Base-by-base conservation (phyloP, 2,113 vertebrate genomes). In the Meles meles region DNA sequence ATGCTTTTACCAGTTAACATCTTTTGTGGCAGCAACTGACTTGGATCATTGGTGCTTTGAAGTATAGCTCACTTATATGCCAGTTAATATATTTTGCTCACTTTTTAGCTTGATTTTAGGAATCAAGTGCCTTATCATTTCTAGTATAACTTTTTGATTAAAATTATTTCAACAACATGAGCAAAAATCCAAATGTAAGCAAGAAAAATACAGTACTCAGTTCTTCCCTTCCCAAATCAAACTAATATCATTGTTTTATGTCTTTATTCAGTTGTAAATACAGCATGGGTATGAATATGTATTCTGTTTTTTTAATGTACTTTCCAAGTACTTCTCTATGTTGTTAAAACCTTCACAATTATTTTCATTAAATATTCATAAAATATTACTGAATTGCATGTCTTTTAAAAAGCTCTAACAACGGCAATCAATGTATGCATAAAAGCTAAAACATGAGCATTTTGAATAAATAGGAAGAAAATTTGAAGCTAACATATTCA, bases 101-200 rank as follows among this genome's bases (percentile, higher is more conserved):
- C 12, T 96, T 93, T 96, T 91, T 61, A 63, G 55, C 27, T 88
- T 88, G 69, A 37, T 37, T 76, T 94, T 93, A 31, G 27, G 57
- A 74, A 15, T 90, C 55, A 85, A 25, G 39, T 94, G 55, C 44
- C n/a, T 90, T 18, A 74, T 89, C 18, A 44, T 65, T 94, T 63
- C 65, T 49, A 37, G 20, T 94, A 10, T 82, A 81, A 67, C 34
- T 93, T 57, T 11, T 71, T 31, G 21, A 47, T 87, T 57, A 89
- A 91, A 97, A 80, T 52, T 82, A 79, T 29, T 61, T 87, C 23
- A 82, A 59, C 39, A 82, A 49, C 3, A n/a, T 72, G 20, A 96
- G 57, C 77, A 74, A 92, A 94, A 88, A 37, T 86, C n/a, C 59
- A 92, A 93, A 44, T 39, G 18, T 44, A 86, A 72, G 7, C 4